Conservation (phyloP, 2,888 invertebrate genomes). For the Serrognathus titanus region DNA sequence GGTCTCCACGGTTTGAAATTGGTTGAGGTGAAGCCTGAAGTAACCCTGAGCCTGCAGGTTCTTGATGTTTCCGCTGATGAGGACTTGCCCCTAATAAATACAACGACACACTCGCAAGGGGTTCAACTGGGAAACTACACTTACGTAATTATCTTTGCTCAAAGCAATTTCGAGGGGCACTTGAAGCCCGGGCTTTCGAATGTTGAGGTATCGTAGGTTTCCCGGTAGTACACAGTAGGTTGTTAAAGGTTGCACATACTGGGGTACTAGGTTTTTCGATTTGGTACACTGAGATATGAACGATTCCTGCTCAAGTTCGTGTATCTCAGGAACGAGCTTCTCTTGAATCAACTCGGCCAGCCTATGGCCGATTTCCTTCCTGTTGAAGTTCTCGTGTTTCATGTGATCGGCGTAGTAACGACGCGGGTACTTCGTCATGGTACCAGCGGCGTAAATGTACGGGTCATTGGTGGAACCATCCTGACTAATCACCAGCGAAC, state of each 20-base stretch:
- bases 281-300: not conserved
- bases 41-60: constrained; percentile 50
- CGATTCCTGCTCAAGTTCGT: not conserved
- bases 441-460: constrained; percentile 58
- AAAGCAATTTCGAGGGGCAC: constrained; percentile 50
- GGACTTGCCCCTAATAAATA: constrained; percentile 53
- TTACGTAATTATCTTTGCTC: not conserved
- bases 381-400: constrained; percentile 45
- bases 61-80: constrained; percentile 55
- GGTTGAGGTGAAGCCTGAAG: constrained; percentile 60
- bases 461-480: constrained; percentile 59
- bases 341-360: constrained; percentile 4
- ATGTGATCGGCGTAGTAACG: constrained; percentile 49
- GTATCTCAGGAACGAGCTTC: not conserved
- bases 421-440: constrained; percentile 56
- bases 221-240: constrained; percentile 57
- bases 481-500: constrained; percentile 56
- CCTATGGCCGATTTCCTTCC: constrained; percentile 11
- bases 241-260: constrained; percentile 44
- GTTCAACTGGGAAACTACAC: constrained; percentile 29
- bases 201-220: constrained; percentile 57
- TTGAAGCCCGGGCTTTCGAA: constrained; percentile 57
- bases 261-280: constrained; percentile 35
- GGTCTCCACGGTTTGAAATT: constrained; percentile 54
- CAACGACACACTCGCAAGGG: not conserved